A percentile compares a stretch with the other conserved stretches of the same genome.
phyloP scores from a whole-genome alignment of 2,113 vertebrate genomes.

The Phylloscopus trochilus region DNA sequence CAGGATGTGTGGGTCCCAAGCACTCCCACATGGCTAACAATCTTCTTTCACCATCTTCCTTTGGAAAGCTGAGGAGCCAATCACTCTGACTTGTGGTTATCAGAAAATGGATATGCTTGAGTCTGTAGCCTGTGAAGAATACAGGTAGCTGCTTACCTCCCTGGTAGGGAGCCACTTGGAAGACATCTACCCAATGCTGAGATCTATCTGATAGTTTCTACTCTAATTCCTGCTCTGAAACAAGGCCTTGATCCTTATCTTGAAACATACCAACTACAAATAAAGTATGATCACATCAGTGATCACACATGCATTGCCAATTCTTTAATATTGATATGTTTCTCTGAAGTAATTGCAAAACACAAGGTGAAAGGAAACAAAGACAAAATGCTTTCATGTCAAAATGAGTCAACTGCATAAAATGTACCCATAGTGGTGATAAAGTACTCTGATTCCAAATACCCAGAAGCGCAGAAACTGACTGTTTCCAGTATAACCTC shows the following conservation, averaged over 20 bases:
- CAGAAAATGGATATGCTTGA: not conserved
- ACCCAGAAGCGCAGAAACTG: not conserved
- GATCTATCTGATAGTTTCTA: not conserved
- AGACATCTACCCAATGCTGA: not conserved
- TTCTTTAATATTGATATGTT: not conserved
- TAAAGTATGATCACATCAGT: not conserved
- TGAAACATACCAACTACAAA: not conserved
- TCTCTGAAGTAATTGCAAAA: not conserved
- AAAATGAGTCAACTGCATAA: not conserved
- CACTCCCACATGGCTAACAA: not conserved
- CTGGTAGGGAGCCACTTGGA: accelerated
- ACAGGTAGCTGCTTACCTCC: not conserved
- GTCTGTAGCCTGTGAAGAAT: not conserved
- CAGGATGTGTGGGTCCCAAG: not conserved
- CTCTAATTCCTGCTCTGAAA: not conserved
- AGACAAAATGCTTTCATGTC: not conserved
- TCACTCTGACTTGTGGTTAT: not conserved
- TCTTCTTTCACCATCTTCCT: not conserved
- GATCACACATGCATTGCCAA: not conserved
- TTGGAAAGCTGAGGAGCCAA: not conserved
- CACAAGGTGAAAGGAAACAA: not conserved
- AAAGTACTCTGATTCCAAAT: not conserved
- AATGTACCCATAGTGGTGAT: not conserved
- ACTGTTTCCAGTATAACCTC: not conserved
- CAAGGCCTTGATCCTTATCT: not conserved